A percentile compares a stretch with the other conserved stretches of the same genome.
Conservation (phyloP, 2,113 vertebrate species). For the Osmerus eperlanus region DNA sequence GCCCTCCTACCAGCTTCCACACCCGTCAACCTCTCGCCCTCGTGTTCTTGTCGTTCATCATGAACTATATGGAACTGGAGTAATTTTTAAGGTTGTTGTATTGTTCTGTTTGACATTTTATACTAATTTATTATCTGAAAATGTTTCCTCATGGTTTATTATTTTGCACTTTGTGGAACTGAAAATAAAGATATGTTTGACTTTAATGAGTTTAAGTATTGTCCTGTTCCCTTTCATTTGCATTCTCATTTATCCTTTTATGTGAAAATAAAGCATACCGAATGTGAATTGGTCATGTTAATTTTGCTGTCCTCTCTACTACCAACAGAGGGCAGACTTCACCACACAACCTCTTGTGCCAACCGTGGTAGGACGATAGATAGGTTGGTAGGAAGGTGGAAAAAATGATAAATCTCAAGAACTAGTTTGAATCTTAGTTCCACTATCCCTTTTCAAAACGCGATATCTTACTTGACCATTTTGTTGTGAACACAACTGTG, state of each 20-base stretch:
- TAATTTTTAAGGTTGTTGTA: background rate
- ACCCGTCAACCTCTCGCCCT: too few relatives aligned
- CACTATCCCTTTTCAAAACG: too few relatives aligned
- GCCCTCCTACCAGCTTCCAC: too few relatives aligned
- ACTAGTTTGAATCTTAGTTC: too few relatives aligned
- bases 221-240: background rate
- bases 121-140: background rate
- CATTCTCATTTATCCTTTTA: too few relatives aligned
- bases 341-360: background rate
- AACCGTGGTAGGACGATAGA: too few relatives aligned
- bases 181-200: background rate
- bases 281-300: background rate
- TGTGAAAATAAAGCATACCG: background rate
- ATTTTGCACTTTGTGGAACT: background rate
- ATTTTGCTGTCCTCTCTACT: background rate
- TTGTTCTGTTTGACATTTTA: background rate
- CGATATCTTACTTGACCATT: too few relatives aligned
- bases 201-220: background rate
- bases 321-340: constrained; percentile 45
- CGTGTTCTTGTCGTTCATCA: too few relatives aligned
- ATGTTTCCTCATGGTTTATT: too few relatives aligned
- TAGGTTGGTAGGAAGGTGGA: too few relatives aligned
- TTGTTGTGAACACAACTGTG: too few relatives aligned
- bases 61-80: background rate
- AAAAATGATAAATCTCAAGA: too few relatives aligned